Evolutionary conservation across 1,140 invertebrate genomes (phyloP).

Genomic region (Pseudomyrmex dendroicus): DNA sequence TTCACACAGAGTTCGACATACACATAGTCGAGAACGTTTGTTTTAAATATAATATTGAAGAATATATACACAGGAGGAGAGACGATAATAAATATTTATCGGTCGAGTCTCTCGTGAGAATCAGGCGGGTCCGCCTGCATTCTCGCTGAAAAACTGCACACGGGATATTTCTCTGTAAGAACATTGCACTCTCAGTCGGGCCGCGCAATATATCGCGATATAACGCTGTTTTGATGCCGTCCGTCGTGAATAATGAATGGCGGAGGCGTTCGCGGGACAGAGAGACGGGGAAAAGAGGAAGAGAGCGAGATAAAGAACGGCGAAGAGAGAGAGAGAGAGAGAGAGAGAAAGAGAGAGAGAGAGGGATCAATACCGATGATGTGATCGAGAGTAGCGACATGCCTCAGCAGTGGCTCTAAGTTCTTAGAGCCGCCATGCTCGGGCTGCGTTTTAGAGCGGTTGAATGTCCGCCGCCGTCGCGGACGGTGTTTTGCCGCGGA

Average conservation of each 20-base stretch:
- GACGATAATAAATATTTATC: constrained; percentile 57
- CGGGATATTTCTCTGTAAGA: constrained; percentile 45
- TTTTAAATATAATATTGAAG: neutral
- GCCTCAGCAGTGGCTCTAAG: constrained; percentile 34
- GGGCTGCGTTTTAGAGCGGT: constrained; percentile 42
- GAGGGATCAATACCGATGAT: constrained; percentile 55
- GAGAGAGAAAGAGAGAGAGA: neutral
- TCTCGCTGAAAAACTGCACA: constrained; percentile 38
- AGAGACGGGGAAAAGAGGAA: constrained; percentile 14
- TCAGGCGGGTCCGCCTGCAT: neutral
- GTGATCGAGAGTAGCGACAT: constrained; percentile 53
- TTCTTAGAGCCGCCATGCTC: constrained; percentile 37
- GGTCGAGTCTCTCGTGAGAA: constrained; percentile 2
- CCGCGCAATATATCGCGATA: constrained; percentile 54
- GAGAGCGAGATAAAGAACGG: neutral
- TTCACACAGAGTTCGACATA: too few relatives aligned
- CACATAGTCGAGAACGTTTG: neutral
- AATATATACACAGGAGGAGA: constrained; percentile 6
- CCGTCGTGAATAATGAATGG: constrained; percentile 59
- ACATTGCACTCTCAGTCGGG: constrained; percentile 48
- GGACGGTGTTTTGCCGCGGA: constrained; percentile 16
- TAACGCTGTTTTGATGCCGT: constrained; percentile 60
- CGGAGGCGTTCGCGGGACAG: constrained; percentile 16
- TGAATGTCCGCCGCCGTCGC: constrained; percentile 26
- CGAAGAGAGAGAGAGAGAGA: constrained; percentile 15